Conservation (phyloP, 1,140 invertebrate genomes). For the Platorchestia sp. region DNA sequence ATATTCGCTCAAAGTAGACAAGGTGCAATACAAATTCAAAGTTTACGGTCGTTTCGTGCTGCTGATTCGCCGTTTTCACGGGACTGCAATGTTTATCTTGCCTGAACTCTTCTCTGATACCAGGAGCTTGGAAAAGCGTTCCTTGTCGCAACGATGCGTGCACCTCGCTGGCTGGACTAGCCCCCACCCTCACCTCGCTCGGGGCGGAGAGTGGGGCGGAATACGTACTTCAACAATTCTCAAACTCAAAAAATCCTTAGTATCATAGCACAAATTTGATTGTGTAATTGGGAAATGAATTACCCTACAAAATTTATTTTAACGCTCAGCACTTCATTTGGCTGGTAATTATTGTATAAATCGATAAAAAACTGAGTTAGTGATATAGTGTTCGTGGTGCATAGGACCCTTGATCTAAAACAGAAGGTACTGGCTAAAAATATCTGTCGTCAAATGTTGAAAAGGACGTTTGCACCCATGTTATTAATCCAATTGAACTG, state of each 20-base stretch:
- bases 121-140: conserved; percentile 27
- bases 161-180: conserved; percentile 50
- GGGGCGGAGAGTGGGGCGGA: conserved; percentile 43
- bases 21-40: neutral
- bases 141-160: conserved; percentile 52
- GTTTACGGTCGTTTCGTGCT: conserved; percentile 25
- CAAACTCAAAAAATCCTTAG: neutral
- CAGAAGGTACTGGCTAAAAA: neutral
- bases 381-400: neutral
- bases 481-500: neutral
- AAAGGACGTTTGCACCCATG: neutral
- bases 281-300: neutral
- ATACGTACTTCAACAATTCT: neutral
- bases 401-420: neutral
- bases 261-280: neutral
- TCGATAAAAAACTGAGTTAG: neutral
- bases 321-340: neutral
- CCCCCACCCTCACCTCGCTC: conserved; percentile 1
- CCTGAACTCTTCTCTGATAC: conserved; percentile 47
- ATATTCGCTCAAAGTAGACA: conserved; percentile 36
- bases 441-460: neutral
- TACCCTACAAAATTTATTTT: neutral
- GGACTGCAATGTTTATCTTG: conserved; percentile 53
- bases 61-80: conserved; percentile 39
- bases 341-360: neutral